Evolutionary conservation across 2,797 vertebrate species (phyloP).

Genomic region (Columba guinea): DNA sequence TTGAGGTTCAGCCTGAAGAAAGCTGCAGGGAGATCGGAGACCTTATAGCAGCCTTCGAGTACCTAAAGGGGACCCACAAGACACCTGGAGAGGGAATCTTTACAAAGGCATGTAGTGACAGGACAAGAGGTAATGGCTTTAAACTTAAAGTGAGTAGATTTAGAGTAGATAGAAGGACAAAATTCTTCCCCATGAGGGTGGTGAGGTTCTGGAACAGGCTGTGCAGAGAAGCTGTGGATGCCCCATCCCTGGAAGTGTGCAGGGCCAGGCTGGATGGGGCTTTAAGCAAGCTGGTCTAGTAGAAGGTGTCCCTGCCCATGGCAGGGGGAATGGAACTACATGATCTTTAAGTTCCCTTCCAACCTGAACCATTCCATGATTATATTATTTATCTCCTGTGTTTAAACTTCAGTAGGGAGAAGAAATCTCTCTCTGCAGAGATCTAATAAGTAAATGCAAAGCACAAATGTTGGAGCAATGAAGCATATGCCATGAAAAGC

Average conservation of each 20-base stretch:
- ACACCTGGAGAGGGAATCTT: background rate
- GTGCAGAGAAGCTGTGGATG: no score
- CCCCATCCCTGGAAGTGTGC: background rate
- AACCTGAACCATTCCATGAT: background rate
- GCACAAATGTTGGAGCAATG: background rate
- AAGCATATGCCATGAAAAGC: constrained; percentile 38
- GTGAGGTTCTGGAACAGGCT: background rate
- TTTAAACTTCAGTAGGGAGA: background rate
- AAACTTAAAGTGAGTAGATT: background rate
- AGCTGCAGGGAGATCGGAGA: background rate
- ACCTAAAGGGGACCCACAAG: background rate
- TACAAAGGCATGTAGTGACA: background rate
- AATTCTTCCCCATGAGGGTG: background rate
- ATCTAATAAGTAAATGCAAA: background rate
- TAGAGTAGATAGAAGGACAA: background rate
- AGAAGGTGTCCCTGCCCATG: background rate
- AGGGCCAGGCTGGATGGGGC: background rate
- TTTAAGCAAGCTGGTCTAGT: background rate
- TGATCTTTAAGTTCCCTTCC: background rate
- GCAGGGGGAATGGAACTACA: background rate
- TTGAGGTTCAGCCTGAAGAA: background rate
- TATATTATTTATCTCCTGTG: background rate
- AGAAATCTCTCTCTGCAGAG: background rate
- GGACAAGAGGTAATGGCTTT: background rate
- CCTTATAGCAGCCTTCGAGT: background rate